Percentiles rank a stretch among this genome's conserved stretches.
Evolutionary conservation across 2,888 invertebrate species (phyloP).

Genomic region (Drosophila parthenogenetica): DNA sequence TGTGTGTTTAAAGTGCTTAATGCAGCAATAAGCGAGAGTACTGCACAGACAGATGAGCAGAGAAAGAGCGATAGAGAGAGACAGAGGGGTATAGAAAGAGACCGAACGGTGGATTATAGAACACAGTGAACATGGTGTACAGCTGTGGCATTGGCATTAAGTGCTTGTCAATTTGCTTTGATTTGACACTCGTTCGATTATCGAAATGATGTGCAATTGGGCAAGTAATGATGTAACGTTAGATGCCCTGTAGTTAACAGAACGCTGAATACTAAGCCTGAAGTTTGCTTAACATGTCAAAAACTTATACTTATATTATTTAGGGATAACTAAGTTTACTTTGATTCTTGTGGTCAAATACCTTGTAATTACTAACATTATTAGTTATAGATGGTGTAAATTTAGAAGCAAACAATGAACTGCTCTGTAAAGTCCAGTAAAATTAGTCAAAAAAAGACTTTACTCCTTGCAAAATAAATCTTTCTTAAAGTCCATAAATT

Average conservation of each 20-base stretch:
- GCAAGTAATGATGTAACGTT: neutral
- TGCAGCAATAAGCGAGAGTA: constrained; percentile 47
- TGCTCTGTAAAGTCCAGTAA: no score
- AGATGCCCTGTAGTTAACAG: neutral
- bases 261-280: neutral
- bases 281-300: neutral
- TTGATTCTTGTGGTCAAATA: no score
- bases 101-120: constrained; percentile 22
- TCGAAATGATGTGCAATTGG: constrained; percentile 20
- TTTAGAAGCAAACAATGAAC: no score
- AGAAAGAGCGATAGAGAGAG: constrained; percentile 1
- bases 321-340: no score
- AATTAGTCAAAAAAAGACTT: no score
- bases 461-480: no score
- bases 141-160: constrained; percentile 61
- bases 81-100: constrained; percentile 23
- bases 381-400: no score
- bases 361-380: neutral
- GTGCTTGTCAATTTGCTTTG: constrained; percentile 54
- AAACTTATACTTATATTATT: neutral
- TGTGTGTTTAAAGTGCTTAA: constrained; percentile 53
- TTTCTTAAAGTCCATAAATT: neutral
- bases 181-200: constrained; percentile 42
- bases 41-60: constrained; percentile 13
- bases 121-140: constrained; percentile 7